A percentile compares a stretch with the other conserved stretches of the same genome.
These are phyloP conservation scores for Anableps anableps DNA, from an alignment of 2,797 vertebrate genomes.

Conservation along the genomic window DNA sequence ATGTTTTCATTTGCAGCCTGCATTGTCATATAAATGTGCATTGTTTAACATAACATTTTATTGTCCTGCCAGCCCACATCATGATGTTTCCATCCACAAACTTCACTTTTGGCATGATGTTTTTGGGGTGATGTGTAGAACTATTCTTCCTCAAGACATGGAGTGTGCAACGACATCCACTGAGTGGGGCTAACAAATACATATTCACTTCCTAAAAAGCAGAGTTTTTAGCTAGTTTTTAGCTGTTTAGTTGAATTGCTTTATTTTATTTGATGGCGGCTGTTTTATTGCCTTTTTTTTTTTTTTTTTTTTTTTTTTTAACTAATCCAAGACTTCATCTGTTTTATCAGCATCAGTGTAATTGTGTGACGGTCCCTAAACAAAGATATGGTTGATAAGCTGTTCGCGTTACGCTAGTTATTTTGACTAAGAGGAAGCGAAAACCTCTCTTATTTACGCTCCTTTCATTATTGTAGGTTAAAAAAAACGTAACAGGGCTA, in stretches of 20 bases:
- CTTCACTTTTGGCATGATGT: not conserved
- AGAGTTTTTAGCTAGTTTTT: not conserved
- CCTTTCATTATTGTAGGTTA: not conserved
- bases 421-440: not conserved
- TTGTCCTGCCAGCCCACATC: not conserved
- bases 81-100: not conserved
- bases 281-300: not conserved
- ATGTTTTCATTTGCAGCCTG: not conserved
- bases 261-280: not conserved
- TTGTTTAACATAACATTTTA: not conserved
- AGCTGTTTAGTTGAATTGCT: not conserved
- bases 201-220: not conserved
- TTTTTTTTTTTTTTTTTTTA: not conserved
- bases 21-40: not conserved
- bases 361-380: slow-evolving; percentile 26
- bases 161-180: not conserved
- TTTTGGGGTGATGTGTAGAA: not conserved
- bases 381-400: not conserved
- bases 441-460: not conserved
- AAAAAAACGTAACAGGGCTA: not conserved
- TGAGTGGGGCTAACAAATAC: not conserved
- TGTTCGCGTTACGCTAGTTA: not conserved
- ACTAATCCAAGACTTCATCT: not conserved
- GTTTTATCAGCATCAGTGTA: not conserved
- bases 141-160: not conserved